These are phyloP conservation scores for Plutomurus gul DNA, from an alignment of 1,140 invertebrate species.

Conservation along the genomic window DNA sequence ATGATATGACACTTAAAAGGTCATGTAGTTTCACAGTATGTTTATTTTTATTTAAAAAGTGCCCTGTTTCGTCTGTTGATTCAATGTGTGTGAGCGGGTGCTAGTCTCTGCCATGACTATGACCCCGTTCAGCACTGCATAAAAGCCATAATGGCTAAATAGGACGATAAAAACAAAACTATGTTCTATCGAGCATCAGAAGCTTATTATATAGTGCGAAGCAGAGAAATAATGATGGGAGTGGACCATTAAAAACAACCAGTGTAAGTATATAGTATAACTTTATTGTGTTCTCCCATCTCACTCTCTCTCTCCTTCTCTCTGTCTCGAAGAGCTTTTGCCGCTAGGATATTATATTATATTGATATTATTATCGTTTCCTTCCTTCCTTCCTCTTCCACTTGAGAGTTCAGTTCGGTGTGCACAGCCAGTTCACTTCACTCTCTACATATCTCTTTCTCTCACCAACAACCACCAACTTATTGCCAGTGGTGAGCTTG, in stretches of 20 bases:
- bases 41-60: constrained; percentile 10
- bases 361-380: constrained; percentile 27
- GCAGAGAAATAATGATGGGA: not conserved
- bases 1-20: not conserved
- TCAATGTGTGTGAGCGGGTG: too few species aligned
- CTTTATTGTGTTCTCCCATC: too few species aligned
- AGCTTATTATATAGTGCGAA: constrained; percentile 14
- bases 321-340: not conserved
- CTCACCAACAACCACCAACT: too few species aligned
- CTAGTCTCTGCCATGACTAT: not conserved
- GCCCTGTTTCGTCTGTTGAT: not conserved
- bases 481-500: too few species aligned
- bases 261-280: constrained; percentile 1
- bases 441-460: not conserved
- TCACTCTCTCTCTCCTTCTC: too few species aligned
- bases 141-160: constrained; percentile 11
- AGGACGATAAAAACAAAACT: not conserved
- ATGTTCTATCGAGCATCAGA: constrained; percentile 4
- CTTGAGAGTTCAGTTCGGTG: too few species aligned
- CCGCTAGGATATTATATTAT: constrained; percentile 18
- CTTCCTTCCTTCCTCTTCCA: constrained; percentile 24
- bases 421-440: not conserved
- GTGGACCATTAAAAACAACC: constrained; percentile 6
- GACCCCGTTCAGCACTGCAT: constrained; percentile 10
- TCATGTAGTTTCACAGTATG: not conserved